These are phyloP conservation scores for Ibidorhyncha struthersii DNA, from an alignment of 2,113 vertebrate species.

Conservation along the genomic window DNA sequence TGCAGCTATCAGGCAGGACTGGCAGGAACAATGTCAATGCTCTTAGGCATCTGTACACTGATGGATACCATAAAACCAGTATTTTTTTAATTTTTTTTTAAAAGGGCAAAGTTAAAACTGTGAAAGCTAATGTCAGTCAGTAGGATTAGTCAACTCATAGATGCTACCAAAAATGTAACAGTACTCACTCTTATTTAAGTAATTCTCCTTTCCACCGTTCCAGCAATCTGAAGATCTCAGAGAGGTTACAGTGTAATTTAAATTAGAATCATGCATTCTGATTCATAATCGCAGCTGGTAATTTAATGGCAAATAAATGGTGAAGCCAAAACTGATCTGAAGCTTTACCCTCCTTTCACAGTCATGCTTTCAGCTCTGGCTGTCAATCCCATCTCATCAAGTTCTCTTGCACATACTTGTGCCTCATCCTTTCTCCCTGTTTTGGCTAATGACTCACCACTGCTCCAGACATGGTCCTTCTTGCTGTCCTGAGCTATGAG, in stretches of 20 bases:
- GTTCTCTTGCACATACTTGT: not conserved
- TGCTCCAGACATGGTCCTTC: not conserved
- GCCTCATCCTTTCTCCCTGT: not conserved
- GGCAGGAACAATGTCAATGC: not conserved
- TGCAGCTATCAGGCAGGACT: not conserved
- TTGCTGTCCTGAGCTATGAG: not conserved
- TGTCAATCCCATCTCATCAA: not conserved
- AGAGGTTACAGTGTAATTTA: not conserved
- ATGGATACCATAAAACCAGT: accelerated
- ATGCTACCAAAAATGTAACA: not conserved
- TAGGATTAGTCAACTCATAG: not conserved
- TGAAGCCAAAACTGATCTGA: not conserved
- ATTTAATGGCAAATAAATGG: not conserved
- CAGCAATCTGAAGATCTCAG: not conserved
- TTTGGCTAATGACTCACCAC: not conserved
- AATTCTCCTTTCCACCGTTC: not conserved
- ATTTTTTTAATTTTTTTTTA: not conserved
- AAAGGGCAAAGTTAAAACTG: not conserved
- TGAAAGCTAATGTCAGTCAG: not conserved
- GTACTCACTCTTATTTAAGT: not conserved
- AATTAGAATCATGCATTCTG: not conserved
- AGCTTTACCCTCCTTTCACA: not conserved
- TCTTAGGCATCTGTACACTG: not conserved
- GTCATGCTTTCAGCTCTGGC: not conserved
- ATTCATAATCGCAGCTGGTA: not conserved